phyloP scores from a whole-genome alignment of 2,888 invertebrate genomes.

The Aspidiotus rigidus region DNA sequence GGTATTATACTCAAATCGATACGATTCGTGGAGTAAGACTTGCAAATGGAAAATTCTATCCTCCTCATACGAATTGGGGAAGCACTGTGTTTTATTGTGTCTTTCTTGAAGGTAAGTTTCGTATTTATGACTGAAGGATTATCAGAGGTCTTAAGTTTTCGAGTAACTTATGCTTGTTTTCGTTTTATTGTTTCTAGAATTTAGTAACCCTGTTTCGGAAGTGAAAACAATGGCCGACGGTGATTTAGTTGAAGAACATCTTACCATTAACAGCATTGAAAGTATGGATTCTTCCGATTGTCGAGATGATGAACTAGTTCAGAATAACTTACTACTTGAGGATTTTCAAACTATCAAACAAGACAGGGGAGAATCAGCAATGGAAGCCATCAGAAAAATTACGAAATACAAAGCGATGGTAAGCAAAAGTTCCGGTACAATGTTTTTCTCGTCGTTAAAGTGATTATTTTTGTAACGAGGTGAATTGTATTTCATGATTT shows the following conservation, averaged over 20 bases:
- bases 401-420: not conserved
- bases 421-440: not conserved
- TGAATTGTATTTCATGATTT: slow-evolving; percentile 7
- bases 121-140: not conserved
- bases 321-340: not conserved
- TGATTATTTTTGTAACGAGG: not conserved
- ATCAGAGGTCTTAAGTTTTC: too few species aligned
- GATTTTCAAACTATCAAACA: not conserved
- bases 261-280: not conserved
- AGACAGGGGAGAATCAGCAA: not conserved
- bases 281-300: not conserved
- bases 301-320: not conserved
- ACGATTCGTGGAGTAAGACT: slow-evolving; percentile 70
- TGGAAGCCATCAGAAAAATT: not conserved
- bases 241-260: not conserved
- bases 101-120: slow-evolving; percentile 47
- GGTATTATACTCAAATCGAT: slow-evolving; percentile 69
- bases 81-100: slow-evolving; percentile 50
- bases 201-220: not conserved
- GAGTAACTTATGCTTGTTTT: not conserved
- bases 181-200: not conserved
- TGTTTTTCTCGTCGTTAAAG: not conserved
- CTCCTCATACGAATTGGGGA: slow-evolving; percentile 84
- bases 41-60: slow-evolving; percentile 80
- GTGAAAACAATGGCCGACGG: not conserved